A percentile compares a stretch with the other conserved stretches of the same genome.
These are phyloP conservation scores for Pemphredon lugubris DNA, from an alignment of 2,888 invertebrate genomes.

Conservation along the genomic window DNA sequence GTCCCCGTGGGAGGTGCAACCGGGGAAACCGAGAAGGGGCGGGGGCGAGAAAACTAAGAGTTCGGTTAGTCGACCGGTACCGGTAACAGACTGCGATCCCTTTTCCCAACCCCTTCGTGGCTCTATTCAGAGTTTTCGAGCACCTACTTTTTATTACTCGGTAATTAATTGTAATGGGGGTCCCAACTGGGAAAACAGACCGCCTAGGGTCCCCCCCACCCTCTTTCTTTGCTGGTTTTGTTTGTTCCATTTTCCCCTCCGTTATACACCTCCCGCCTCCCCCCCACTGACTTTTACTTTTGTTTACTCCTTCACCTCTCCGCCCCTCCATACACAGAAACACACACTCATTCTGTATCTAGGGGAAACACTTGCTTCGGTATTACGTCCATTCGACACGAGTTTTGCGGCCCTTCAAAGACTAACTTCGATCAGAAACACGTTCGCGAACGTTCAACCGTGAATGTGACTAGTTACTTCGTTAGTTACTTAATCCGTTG, in stretches of 20 bases:
- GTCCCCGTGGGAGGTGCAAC: conserved; percentile 34
- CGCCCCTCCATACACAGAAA: neutral
- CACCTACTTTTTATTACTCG: conserved; percentile 56
- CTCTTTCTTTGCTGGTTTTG: too few species aligned
- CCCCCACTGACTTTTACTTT: neutral
- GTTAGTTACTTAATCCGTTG: too few species aligned
- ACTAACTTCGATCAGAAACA: too few species aligned
- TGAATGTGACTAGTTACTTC: too few species aligned
- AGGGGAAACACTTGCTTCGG: too few species aligned
- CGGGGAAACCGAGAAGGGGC: conserved; percentile 35
- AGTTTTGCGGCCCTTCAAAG: too few species aligned
- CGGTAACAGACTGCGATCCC: conserved; percentile 18
- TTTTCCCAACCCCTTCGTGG: conserved; percentile 25
- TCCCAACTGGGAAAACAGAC: conserved; percentile 52
- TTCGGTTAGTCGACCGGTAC: conserved; percentile 49
- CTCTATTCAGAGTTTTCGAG: conserved; percentile 44
- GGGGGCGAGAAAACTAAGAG: conserved; percentile 45
- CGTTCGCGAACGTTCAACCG: too few species aligned
- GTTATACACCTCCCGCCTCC: neutral
- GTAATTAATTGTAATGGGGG: conserved; percentile 65
- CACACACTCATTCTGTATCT: too few species aligned
- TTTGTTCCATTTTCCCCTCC: conserved; percentile 32
- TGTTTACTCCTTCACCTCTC: neutral
- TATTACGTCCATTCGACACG: too few species aligned
- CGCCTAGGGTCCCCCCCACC: conserved; percentile 21